Conservation (phyloP, 2,797 vertebrate genomes). For the Gadopsis bispinosus region DNA sequence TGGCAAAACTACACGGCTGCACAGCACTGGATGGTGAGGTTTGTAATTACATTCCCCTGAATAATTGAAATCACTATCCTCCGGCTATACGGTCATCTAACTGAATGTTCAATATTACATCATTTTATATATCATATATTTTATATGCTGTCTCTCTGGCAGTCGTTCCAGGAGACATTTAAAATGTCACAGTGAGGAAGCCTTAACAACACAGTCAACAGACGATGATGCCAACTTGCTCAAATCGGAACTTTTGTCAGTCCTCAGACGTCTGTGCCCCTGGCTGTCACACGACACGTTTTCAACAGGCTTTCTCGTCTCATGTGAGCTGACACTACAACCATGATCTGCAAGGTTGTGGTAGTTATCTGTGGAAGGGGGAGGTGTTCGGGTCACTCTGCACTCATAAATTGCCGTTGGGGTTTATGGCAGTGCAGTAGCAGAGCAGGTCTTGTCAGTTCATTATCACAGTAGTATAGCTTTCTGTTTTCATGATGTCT, state of each 20-base stretch:
- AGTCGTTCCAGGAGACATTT: constrained; percentile 52
- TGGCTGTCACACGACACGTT: constrained; percentile 37
- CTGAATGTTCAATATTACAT: constrained; percentile 78
- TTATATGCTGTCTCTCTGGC: constrained; percentile 51
- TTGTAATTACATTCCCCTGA: constrained; percentile 82
- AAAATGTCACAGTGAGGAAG: constrained; percentile 50
- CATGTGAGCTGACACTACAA: constrained; percentile 39
- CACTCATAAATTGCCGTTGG: constrained; percentile 76
- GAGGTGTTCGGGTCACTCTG: constrained; percentile 72
- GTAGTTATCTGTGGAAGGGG: constrained; percentile 54
- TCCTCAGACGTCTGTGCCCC: constrained; percentile 25
- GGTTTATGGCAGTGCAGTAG: constrained; percentile 75
- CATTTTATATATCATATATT: constrained; percentile 75
- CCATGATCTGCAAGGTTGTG: constrained; percentile 46
- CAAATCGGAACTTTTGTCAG: constrained; percentile 49
- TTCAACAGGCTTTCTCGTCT: constrained; percentile 38
- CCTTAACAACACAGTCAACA: constrained; percentile 38
- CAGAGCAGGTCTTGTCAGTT: constrained; percentile 78
- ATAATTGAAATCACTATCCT: constrained; percentile 83
- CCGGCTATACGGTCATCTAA: constrained; percentile 74
- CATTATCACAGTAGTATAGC: constrained; percentile 82
- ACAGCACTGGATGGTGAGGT: constrained; percentile 61
- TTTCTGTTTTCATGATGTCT: constrained; percentile 78
- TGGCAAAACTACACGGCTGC: constrained; percentile 74
- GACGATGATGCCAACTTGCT: constrained; percentile 33